Evolutionary conservation across 2,797 vertebrate genomes (phyloP).

Genomic region (Melanotaenia maccullochi): DNA sequence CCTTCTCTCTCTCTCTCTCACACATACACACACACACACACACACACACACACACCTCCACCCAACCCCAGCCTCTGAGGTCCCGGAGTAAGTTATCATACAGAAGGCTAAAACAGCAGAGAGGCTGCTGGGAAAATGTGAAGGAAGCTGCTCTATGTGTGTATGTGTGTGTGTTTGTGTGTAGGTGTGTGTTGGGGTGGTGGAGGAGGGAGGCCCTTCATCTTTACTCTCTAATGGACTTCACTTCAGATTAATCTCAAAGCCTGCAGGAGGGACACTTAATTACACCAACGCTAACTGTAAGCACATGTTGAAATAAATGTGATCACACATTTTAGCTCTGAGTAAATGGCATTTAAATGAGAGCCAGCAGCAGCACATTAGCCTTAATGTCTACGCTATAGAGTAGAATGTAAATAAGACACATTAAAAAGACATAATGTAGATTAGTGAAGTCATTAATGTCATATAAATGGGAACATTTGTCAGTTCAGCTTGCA

Average conservation of each 20-base stretch:
- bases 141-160: constrained; percentile 35
- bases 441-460: constrained; percentile 28
- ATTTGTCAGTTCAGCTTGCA: constrained; percentile 6
- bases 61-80: constrained; percentile 44
- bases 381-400: constrained; percentile 32
- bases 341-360: constrained; percentile 48
- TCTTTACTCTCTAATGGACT: constrained; percentile 57
- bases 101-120: constrained; percentile 50
- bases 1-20: too few species aligned
- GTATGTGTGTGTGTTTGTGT: background rate
- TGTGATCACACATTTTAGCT: constrained; percentile 46
- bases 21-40: background rate
- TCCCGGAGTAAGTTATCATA: constrained; percentile 58
- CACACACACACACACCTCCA: constrained; percentile 1
- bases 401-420: constrained; percentile 41
- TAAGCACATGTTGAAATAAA: constrained; percentile 64
- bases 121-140: constrained; percentile 56
- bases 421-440: constrained; percentile 40
- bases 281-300: constrained; percentile 62
- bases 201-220: background rate
- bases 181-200: background rate
- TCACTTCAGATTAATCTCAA: constrained; percentile 65
- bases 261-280: constrained; percentile 47
- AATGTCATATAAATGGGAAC: constrained; percentile 18
- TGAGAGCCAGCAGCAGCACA: constrained; percentile 26